Conservation (phyloP, 2,113 vertebrate genomes). For the Hippocampus barbouri region DNA sequence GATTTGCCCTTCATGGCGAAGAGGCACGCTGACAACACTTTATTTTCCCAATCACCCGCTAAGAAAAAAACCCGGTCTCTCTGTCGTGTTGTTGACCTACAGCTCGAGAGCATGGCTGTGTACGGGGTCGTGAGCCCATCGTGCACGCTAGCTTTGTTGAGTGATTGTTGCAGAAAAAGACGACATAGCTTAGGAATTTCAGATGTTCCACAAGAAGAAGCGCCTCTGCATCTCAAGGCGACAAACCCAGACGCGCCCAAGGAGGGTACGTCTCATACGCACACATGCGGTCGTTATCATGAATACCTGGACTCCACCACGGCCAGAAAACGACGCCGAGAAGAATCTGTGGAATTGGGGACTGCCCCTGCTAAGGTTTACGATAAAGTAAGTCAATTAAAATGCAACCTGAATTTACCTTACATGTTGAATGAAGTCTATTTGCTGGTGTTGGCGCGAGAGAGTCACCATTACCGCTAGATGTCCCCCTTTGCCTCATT, state of each 20-base stretch:
- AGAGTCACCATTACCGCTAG: conserved; percentile 31
- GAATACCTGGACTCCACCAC: conserved; percentile 1
- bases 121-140: conserved; percentile 23
- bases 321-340: conserved; percentile 39
- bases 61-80: conserved; percentile 39
- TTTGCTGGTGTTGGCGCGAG: too few species aligned
- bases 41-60: conserved; percentile 34
- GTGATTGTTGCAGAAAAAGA: conserved; percentile 59
- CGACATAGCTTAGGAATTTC: conserved; percentile 22
- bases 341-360: conserved; percentile 4
- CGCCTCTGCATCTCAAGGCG: background rate
- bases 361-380: rapidly evolving
- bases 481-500: conserved; percentile 19
- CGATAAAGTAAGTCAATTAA: conserved; percentile 32
- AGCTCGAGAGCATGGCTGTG: conserved; percentile 25
- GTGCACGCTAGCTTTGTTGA: conserved; percentile 31
- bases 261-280: conserved; percentile 1
- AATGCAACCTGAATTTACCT: background rate
- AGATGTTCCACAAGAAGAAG: background rate
- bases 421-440: rapidly evolving
- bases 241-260: background rate
- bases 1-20: conserved; percentile 60
- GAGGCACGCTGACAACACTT: conserved; percentile 52
- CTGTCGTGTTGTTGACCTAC: conserved; percentile 34
- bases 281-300: conserved; percentile 20